Evolutionary conservation across 2,797 vertebrate genomes (phyloP).

Genomic region (Schizothorax lantsangensis): DNA sequence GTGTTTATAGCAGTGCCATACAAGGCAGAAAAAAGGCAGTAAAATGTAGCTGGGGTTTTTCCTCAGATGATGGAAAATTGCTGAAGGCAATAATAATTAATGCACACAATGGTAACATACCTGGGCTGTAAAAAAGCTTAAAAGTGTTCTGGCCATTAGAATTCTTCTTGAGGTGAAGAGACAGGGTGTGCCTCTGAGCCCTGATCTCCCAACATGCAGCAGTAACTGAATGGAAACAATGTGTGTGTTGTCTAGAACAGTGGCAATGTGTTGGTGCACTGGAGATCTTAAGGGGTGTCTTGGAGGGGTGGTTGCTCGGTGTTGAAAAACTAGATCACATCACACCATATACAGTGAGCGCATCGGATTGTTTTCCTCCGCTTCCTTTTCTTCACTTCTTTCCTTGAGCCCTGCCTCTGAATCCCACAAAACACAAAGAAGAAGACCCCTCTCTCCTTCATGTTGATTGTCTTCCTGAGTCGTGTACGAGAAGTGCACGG

Average conservation of each 20-base stretch:
- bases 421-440: slow-evolving; percentile 54
- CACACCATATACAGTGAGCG: background rate
- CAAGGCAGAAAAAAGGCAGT: slow-evolving; percentile 36
- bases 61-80: slow-evolving; percentile 59
- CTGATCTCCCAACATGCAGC: slow-evolving; percentile 3
- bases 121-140: slow-evolving; percentile 57
- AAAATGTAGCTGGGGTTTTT: slow-evolving; percentile 55
- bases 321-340: slow-evolving; percentile 38
- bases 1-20: slow-evolving; percentile 38
- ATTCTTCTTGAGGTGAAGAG: slow-evolving; percentile 44
- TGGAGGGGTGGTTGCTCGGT: background rate
- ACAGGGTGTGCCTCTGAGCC: slow-evolving; percentile 17
- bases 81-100: slow-evolving; percentile 60
- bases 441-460: slow-evolving; percentile 10
- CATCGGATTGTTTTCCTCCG: slow-evolving; percentile 30
- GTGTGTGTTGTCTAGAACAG: slow-evolving; percentile 39
- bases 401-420: slow-evolving; percentile 42
- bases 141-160: slow-evolving; percentile 43
- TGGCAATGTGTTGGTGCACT: slow-evolving; percentile 6
- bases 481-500: background rate
- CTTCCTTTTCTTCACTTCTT: slow-evolving; percentile 22
- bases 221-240: slow-evolving; percentile 45
- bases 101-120: slow-evolving; percentile 52
- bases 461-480: slow-evolving; percentile 8
- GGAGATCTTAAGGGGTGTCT: background rate